Evolutionary conservation across 1,140 invertebrate genomes (phyloP), one percentile per base, ranked within the genome.

Genomic region (Acromyrmex charruanus): DNA sequence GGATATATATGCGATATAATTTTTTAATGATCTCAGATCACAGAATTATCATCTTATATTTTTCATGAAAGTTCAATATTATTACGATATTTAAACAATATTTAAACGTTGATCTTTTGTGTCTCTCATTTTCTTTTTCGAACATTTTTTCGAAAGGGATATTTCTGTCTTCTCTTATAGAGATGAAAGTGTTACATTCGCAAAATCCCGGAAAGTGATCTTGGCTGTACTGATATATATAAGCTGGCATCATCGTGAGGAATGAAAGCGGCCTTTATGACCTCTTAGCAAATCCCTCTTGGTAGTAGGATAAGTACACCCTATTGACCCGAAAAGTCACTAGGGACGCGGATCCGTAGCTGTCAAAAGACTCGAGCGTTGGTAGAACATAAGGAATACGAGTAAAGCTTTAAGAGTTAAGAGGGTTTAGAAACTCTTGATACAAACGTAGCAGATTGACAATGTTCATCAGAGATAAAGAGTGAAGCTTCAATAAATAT

Each of bases 291-390:
- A 82, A 74, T 82, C 53, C 55, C 55, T 61, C 53, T 74, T 82
- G 16, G 55, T 74, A 61, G n/a, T 66, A 80, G 28, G 63, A 79
- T 79, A 69, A 80, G 77, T 55, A 55, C 10, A 21, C 21, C 21
- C 80, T 74, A 74, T 82, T 82, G 80, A 82, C 68, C 53, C 25
- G 68, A 74, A 59, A 74, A 61, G 68, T 82, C 25, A 61, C n/a
- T n/a, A 39, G 14, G n/a, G 61, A 79, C 4, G 12, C n/a, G 21
- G 69, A 80, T 69, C 63, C n/a, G n/a, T 39, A 80, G n/a, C 35
- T 80, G 21, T 53, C 63, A 31, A 35, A 69, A 68, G 63, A 12
- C 28, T n/a, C 28, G 16, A 81, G 31, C n/a, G 31, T 49, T 71
- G 1, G n/a, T 80, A 49, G 16, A 12, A 77, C 59, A n/a, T 39